These are phyloP conservation scores for Notothenia rossii DNA, from an alignment of 2,113 vertebrate genomes.

Conservation along the genomic window DNA sequence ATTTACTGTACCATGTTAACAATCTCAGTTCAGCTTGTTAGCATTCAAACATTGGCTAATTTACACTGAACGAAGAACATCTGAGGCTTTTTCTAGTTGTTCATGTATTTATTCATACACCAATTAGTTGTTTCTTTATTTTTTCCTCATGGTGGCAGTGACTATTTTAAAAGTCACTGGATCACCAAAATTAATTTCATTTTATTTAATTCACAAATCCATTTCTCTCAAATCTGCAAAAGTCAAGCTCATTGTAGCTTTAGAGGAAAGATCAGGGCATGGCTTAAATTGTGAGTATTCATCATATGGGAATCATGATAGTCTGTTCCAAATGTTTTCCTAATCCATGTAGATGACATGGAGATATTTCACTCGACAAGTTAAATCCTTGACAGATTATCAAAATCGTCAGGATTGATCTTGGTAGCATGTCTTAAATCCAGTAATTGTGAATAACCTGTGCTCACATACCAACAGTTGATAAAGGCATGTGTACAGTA, in stretches of 20 bases:
- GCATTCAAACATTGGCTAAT: neutral
- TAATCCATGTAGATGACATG: neutral
- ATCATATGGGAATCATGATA: neutral
- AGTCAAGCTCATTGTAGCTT: neutral
- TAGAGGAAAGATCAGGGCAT: neutral
- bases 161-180: too few species aligned
- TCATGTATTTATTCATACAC: neutral
- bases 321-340: neutral
- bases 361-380: neutral
- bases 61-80: neutral
- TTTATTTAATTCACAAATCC: neutral
- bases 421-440: neutral
- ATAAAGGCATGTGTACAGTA: neutral
- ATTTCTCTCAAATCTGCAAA: neutral
- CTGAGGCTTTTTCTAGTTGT: neutral
- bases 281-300: neutral
- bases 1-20: neutral
- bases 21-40: neutral
- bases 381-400: neutral
- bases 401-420: neutral
- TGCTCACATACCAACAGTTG: neutral
- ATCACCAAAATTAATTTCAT: too few species aligned
- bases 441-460: neutral
- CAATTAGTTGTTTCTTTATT: too few species aligned
- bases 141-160: too few species aligned